A percentile compares a stretch with the other conserved stretches of the same genome.
phyloP scores from a whole-genome alignment of 2,113 vertebrate genomes.

The Anolis carolinensis region DNA sequence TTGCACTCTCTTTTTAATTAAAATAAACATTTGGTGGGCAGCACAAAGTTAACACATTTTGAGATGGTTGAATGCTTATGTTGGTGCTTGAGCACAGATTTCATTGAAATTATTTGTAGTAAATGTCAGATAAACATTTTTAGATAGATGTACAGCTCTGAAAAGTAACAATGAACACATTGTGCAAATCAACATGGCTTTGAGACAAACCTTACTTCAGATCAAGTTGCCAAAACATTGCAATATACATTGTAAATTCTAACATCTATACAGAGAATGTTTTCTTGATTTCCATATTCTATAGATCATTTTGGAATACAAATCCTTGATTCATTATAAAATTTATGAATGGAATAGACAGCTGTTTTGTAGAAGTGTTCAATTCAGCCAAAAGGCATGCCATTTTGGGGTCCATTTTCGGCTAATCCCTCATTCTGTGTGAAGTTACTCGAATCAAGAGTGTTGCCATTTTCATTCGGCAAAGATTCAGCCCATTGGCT shows the following conservation, averaged over 20 bases:
- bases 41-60: too few species aligned
- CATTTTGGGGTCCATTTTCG: too few species aligned
- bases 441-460: too few species aligned
- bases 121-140: constrained; percentile 17
- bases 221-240: neutral
- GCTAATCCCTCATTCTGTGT: too few species aligned
- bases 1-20: too few species aligned
- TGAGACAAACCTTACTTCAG: constrained; percentile 1
- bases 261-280: neutral
- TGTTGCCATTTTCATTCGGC: too few species aligned
- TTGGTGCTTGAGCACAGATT: neutral
- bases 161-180: constrained; percentile 18
- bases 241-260: neutral
- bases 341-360: constrained; percentile 15
- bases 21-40: too few species aligned
- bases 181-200: constrained; percentile 18
- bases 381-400: neutral
- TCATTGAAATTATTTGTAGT: constrained; percentile 19
- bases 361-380: constrained; percentile 3
- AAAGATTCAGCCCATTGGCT: too few species aligned
- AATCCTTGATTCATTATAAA: constrained; percentile 6
- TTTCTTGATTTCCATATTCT: constrained; percentile 28
- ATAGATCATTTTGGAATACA: constrained; percentile 21
- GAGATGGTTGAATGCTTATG: neutral
- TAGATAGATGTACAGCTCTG: neutral